Evolutionary conservation across 2,113 vertebrate genomes (phyloP).

Genomic region (Gulo gulo): DNA sequence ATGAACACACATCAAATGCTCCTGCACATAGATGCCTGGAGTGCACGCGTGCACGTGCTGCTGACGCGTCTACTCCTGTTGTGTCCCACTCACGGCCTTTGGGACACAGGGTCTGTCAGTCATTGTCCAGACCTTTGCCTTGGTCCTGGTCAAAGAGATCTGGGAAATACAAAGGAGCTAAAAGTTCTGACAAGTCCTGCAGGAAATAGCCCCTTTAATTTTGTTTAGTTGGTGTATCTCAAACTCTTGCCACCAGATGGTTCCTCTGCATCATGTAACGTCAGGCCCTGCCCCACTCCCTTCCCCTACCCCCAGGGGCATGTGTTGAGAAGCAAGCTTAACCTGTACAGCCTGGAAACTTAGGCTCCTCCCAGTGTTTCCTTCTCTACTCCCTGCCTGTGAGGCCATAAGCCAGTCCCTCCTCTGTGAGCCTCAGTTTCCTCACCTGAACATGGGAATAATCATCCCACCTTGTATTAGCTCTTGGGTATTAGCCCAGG

Average conservation of each 20-base stretch:
- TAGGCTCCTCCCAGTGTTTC: neutral
- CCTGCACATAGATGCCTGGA: neutral
- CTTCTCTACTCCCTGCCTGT: neutral
- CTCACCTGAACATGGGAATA: neutral
- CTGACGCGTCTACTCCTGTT: too few relatives aligned
- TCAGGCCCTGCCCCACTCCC: neutral
- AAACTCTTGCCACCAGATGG: neutral
- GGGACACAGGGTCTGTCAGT: neutral
- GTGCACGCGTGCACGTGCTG: fast-evolving
- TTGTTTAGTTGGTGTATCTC: neutral
- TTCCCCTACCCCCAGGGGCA: too few relatives aligned
- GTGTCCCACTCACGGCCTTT: neutral
- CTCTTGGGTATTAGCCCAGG: neutral
- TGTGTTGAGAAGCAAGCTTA: neutral
- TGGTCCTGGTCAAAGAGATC: neutral
- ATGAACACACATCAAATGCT: neutral
- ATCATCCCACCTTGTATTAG: neutral
- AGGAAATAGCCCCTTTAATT: neutral
- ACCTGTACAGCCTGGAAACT: neutral
- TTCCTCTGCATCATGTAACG: too few relatives aligned
- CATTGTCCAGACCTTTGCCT: neutral
- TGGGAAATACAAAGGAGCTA: neutral
- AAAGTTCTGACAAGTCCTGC: neutral
- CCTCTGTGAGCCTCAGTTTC: neutral
- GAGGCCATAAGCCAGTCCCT: neutral